Evolutionary conservation across 2,113 vertebrate species (phyloP), one percentile per base, ranked within the genome.

Genomic region (Pygoscelis antarcticus): DNA sequence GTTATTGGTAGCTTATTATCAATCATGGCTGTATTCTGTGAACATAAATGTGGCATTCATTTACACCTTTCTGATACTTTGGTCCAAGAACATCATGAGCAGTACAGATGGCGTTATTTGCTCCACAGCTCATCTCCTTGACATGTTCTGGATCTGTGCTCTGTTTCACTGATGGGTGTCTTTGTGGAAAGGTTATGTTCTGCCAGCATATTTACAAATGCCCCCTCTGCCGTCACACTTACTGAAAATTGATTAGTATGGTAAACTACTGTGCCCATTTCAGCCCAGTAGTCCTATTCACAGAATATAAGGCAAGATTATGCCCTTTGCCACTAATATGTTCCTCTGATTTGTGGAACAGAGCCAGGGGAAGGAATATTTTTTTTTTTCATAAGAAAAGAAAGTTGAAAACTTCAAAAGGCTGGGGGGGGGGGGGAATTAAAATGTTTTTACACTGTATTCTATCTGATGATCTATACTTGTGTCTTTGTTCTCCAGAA

Each of bases 91-190:
- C 46, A 89, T 94, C 76, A 62, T 16, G n/a, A 94, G 61, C 60
- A 42, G 80, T 92, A 65, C 93, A 97, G 93, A 96, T 96, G 91
- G 93, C 85, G 80, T 93, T 96, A 93, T 96, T 88, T 96, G 72
- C 38, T 95, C 82, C 58, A 93, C 81, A 96, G 92, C 91, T 89
- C 83, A 69, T 91, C 83, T 80, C 86, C 86, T 93, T 96, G 93
- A 87, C 90, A 71, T 75, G 76, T 95, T 96, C 92, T 93, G 85
- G 93, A 94, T 95, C 76, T 94, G 78, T 96, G 91, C 83, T 95
- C 54, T 93, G 8, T 93, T 96, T 94, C 93, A 30, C 49, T 93
- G 83, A 77, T 74, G 71, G 52, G 52, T 90, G 62, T 91, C 88
- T 95, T 93, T 97, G 80, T 85, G 80, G 70, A 95, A 96, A 96